Conservation (phyloP, 2,888 invertebrate species). For the Gari tellinella region DNA sequence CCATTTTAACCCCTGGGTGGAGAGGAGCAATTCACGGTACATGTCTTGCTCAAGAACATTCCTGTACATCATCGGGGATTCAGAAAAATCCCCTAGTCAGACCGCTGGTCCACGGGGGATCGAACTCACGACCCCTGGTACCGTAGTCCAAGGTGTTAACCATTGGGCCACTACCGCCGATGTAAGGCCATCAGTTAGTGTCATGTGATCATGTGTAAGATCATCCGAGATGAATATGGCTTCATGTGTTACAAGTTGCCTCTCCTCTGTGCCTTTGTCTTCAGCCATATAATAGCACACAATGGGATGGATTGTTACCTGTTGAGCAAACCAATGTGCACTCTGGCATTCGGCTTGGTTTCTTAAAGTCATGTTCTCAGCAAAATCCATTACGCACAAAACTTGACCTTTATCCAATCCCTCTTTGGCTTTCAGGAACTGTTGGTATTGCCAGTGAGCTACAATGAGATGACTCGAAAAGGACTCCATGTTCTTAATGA, state of each 20-base stretch:
- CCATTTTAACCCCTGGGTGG: too few species aligned
- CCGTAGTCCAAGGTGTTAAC: too few species aligned
- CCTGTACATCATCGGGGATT: too few species aligned
- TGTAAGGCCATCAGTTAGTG: too few species aligned
- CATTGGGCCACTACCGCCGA: too few species aligned
- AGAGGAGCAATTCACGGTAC: too few species aligned
- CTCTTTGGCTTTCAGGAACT: conserved; percentile 16
- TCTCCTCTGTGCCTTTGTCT: neutral
- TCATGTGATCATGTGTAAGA: too few species aligned
- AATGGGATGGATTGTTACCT: conserved; percentile 40
- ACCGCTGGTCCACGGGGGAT: too few species aligned
- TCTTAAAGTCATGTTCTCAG: conserved; percentile 28
- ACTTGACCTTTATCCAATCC: conserved; percentile 18
- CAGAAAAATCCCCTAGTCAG: too few species aligned
- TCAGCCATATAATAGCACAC: conserved; percentile 25
- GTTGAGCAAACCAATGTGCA: conserved; percentile 32
- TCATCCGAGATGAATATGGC: conserved; percentile 26
- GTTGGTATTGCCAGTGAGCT: conserved; percentile 27
- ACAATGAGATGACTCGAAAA: conserved; percentile 22
- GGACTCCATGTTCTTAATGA: conserved; percentile 2
- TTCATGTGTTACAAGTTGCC: conserved; percentile 22
- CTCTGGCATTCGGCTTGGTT: conserved; percentile 41
- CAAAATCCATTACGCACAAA: conserved; percentile 33
- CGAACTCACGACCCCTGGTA: too few species aligned
- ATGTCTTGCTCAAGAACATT: too few species aligned